Evolutionary conservation across 2,113 vertebrate genomes (phyloP).

Genomic region (Cheilinus undulatus): DNA sequence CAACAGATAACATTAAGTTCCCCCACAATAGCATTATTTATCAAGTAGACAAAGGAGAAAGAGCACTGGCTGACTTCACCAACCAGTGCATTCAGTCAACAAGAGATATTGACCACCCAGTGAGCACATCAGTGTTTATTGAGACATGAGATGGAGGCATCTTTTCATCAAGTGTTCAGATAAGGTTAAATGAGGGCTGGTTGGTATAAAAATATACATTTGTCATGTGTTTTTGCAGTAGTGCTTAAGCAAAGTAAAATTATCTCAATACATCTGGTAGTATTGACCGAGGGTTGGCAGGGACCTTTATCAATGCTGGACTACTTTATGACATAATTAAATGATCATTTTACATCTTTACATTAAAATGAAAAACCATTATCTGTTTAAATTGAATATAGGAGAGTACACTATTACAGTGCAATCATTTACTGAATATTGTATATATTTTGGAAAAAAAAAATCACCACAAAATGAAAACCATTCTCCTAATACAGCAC

Average conservation of each 20-base stretch:
- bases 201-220: neutral
- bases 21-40: conserved; percentile 55
- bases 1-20: conserved; percentile 38
- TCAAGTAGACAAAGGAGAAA: conserved; percentile 47
- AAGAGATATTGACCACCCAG: conserved; percentile 16
- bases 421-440: no score
- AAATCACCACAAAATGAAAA: no score
- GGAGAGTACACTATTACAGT: no score
- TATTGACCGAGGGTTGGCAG: no score
- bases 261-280: neutral
- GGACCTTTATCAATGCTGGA: neutral
- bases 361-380: no score
- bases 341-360: neutral
- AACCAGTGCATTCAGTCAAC: conserved; percentile 27
- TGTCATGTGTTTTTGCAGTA: neutral
- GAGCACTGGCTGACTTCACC: conserved; percentile 42
- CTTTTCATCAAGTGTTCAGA: conserved; percentile 13
- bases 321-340: neutral
- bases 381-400: no score
- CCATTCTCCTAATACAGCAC: no score
- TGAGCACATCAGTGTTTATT: conserved; percentile 22
- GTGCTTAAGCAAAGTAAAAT: neutral
- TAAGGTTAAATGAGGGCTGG: neutral
- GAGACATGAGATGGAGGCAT: neutral
- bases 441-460: no score